Conservation (phyloP, 2,888 invertebrate genomes). For the Hymenopus coronatus region DNA sequence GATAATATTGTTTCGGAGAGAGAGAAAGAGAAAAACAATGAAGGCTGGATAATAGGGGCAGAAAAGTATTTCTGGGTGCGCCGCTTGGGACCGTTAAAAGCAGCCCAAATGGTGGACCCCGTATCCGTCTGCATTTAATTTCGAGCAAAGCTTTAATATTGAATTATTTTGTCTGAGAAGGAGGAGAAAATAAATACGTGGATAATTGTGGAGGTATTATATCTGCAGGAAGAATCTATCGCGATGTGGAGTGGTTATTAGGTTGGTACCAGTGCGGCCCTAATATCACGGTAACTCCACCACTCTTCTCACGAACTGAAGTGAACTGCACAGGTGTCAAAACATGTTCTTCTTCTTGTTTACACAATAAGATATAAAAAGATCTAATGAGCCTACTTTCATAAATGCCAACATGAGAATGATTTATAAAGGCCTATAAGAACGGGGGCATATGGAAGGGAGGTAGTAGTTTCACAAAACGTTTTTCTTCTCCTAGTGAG, state of each 20-base stretch:
- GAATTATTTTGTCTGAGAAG: constrained; percentile 4
- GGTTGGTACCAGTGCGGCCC: neutral
- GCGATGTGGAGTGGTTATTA: neutral
- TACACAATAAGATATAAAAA: neutral
- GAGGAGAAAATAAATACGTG: neutral
- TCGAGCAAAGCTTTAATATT: neutral
- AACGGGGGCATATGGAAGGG: neutral
- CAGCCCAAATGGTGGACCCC: neutral
- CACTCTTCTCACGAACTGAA: neutral
- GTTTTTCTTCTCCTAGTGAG: neutral
- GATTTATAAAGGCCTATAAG: neutral
- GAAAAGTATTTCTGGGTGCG: neutral
- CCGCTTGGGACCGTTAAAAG: neutral
- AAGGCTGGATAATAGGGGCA: neutral
- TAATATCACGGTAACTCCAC: neutral
- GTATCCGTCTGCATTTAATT: neutral
- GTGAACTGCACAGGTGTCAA: neutral
- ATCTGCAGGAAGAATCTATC: neutral
- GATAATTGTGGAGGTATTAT: neutral
- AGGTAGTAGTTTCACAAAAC: too few relatives aligned
- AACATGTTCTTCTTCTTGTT: neutral
- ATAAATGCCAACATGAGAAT: neutral
- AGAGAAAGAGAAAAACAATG: neutral
- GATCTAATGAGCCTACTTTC: neutral
- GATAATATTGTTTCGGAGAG: neutral